Base-by-base conservation (phyloP, 1,140 invertebrate species). In the Orchesella cincta region DNA sequence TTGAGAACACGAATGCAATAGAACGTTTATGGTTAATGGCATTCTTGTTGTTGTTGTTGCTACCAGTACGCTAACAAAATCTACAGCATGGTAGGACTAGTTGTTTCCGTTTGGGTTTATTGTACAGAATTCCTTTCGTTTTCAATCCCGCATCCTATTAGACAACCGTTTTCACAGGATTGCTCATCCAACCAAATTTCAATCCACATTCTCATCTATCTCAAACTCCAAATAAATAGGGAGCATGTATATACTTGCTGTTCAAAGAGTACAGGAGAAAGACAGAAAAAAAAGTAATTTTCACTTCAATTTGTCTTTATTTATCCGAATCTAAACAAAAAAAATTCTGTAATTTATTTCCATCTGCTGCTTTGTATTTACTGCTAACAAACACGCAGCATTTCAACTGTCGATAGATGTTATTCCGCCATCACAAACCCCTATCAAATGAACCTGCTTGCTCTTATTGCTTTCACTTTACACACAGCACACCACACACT, bases 321-420 rank as follows among this genome's bases (percentile, higher is more conserved):
- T 67, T 67, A 67, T 67, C 29, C 31, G 62, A 67, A 67, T 67
- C 62, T 67, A 67, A 31, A 67, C 62, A 67, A 67, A 67, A 67
- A 67, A 26, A n/a, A 46, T 46, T 67, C 62, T 67, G 5, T 12
- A 67, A 67, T 67, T 67, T 67, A 67, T 20, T 46, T 46, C 39
- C 39, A 46, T 46, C 39, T 46, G 39, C 20, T 46, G 8, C 8
- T 20, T 46, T 20, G 39, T 20, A 20, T 46, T 12, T 12, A 46
- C 39, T 46, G 20, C 39, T 12, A 46, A 8, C 39, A 46, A n/a
- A n/a, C n/a, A n/a, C n/a, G n/a, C n/a, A n/a, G n/a, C n/a, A n/a
- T n/a, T n/a, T n/a, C n/a, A n/a, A n/a, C n/a, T n/a, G n/a, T n/a
- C n/a, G n/a, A n/a, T n/a, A n/a, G n/a, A n/a, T n/a, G n/a, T n/a